Evolutionary conservation across 2,797 vertebrate genomes (phyloP).

Genomic region (Myoxocephalus aenaeus): DNA sequence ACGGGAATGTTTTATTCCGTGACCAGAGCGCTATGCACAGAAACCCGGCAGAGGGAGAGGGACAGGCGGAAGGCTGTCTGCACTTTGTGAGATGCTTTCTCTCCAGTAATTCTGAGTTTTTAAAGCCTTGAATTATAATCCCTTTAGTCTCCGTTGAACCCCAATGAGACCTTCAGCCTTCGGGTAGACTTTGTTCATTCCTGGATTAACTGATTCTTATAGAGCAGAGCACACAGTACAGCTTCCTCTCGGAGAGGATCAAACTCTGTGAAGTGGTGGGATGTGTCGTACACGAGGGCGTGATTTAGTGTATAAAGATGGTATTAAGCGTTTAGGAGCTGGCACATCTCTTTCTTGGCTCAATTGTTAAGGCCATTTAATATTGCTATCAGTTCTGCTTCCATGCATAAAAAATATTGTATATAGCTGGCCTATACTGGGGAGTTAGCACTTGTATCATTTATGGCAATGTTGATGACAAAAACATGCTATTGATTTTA

Average conservation of each 20-base stretch:
- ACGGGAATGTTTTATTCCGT: constrained; percentile 28
- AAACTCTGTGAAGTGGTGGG: constrained; percentile 18
- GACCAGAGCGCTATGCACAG: constrained; percentile 70
- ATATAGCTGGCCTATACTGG: constrained; percentile 61
- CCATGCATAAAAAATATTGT: constrained; percentile 57
- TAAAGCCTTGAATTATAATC: constrained; percentile 44
- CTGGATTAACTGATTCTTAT: constrained; percentile 46
- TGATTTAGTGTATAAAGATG: constrained; percentile 34
- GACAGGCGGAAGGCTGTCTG: constrained; percentile 33
- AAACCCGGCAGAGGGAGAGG: constrained; percentile 27
- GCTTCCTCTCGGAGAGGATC: constrained; percentile 50
- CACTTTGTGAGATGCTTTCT: constrained; percentile 33
- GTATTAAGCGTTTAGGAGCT: constrained; percentile 37
- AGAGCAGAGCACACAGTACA: constrained; percentile 25
- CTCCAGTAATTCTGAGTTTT: constrained; percentile 32
- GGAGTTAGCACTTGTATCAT: constrained; percentile 53
- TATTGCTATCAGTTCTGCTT: constrained; percentile 44
- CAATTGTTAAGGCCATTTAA: constrained; percentile 34
- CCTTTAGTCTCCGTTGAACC: constrained; percentile 41
- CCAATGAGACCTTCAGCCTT: constrained; percentile 34
- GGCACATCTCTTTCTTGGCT: constrained; percentile 29
- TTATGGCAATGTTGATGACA: constrained; percentile 37
- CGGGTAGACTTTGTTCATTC: constrained; percentile 51
- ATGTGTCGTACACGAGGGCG: constrained; percentile 19
- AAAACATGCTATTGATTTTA: constrained; percentile 35